Conservation (phyloP, 2,113 vertebrate species). For the Alethe castanea region DNA sequence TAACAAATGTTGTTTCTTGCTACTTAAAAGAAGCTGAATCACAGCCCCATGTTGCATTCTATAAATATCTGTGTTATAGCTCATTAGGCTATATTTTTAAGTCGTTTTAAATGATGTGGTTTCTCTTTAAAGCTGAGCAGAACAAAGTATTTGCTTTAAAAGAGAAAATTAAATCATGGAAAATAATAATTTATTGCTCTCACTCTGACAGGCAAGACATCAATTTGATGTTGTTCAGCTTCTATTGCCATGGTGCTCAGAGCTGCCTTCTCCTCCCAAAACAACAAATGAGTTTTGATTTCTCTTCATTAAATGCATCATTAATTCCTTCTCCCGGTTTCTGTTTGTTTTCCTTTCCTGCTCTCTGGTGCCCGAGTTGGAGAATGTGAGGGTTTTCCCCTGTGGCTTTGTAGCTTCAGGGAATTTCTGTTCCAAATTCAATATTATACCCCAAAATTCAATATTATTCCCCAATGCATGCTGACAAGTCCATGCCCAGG, state of each 20-base stretch:
- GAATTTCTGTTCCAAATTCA: not conserved
- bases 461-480: not conserved
- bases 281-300: conserved; percentile 40
- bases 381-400: not conserved
- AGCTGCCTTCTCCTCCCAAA: not conserved
- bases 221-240: conserved; percentile 3
- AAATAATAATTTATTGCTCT: conserved; percentile 26
- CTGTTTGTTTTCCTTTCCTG: conserved; percentile 51
- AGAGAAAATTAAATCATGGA: not conserved
- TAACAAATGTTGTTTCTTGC: conserved; percentile 39
- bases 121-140: conserved; percentile 43
- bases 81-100: conserved; percentile 51
- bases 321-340: conserved; percentile 50
- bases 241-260: not conserved
- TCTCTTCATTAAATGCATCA: conserved; percentile 44
- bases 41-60: not conserved
- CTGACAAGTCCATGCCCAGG: not conserved
- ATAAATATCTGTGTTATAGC: conserved; percentile 4
- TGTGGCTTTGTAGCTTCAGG: not conserved
- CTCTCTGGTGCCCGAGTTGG: not conserved
- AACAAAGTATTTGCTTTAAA: conserved; percentile 32
- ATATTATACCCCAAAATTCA: not conserved
- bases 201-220: not conserved
- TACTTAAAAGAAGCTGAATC: conserved; percentile 38
- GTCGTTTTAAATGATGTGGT: conserved; percentile 39